phyloP scores from a whole-genome alignment of 2,113 vertebrate genomes.

The Narcine bancroftii region DNA sequence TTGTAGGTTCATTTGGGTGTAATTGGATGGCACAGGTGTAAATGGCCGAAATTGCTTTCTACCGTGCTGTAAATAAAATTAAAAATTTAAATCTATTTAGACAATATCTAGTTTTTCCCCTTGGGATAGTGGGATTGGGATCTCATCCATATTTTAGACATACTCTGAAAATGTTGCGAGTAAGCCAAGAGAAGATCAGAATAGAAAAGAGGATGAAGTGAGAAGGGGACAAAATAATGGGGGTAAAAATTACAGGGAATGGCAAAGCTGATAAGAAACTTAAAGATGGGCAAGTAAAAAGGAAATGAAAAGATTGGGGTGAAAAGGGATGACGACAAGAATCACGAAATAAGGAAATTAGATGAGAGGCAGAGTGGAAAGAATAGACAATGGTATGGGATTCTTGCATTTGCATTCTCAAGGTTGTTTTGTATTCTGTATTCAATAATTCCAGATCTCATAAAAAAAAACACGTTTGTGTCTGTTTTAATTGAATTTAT shows the following conservation, averaged over 20 bases:
- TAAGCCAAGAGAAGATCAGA: conserved; percentile 37
- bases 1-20: too few species aligned
- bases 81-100: neutral
- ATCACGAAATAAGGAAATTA: neutral
- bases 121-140: neutral
- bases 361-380: neutral
- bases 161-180: neutral
- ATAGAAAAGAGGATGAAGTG: conserved; percentile 38
- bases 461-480: neutral
- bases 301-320: neutral
- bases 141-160: neutral
- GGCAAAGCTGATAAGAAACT: neutral
- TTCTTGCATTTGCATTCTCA: neutral
- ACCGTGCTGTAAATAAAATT: too few species aligned
- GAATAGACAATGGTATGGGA: neutral
- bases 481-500: neutral
- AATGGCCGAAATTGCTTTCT: too few species aligned
- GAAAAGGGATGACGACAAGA: neutral
- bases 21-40: too few species aligned
- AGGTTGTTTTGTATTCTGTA: neutral
- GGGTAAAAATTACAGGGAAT: neutral
- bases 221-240: neutral
- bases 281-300: neutral
- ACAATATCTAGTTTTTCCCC: too few species aligned
- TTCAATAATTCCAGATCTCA: neutral